Percentiles rank a stretch among this genome's conserved stretches.
phyloP scores from a whole-genome alignment of 2,113 vertebrate species.

The Micronycteris hirsuta region DNA sequence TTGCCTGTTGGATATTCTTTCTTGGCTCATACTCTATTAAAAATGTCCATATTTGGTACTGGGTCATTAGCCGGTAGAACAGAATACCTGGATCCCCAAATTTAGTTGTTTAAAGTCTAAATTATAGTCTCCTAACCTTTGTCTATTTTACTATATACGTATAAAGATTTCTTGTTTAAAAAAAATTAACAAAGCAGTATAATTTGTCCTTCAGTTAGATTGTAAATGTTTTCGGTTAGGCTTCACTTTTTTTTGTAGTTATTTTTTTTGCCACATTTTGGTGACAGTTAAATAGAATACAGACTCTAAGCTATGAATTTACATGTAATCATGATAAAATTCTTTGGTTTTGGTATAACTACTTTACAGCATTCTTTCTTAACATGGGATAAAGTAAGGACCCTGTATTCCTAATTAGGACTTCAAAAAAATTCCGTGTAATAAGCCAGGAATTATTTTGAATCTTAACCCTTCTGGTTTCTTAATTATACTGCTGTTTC shows the following conservation, averaged over 20 bases:
- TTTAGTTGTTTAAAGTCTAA: neutral
- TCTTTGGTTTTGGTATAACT: neutral
- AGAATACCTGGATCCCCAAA: neutral
- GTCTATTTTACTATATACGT: neutral
- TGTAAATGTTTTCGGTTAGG: neutral
- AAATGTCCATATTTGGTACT: neutral
- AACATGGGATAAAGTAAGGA: neutral
- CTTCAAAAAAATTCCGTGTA: neutral
- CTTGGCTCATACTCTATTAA: neutral
- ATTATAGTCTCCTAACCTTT: neutral
- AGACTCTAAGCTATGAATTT: slow-evolving; percentile 1
- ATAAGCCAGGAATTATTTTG: slow-evolving; percentile 38
- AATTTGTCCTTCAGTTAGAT: neutral
- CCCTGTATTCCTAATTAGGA: neutral
- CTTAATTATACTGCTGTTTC: neutral
- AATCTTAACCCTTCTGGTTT: neutral
- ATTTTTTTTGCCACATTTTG: neutral
- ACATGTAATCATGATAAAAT: slow-evolving; percentile 21
- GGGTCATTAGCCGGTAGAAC: neutral
- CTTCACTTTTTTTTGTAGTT: neutral
- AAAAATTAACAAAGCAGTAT: neutral
- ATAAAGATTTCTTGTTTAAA: neutral
- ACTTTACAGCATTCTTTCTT: neutral
- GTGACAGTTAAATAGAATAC: neutral
- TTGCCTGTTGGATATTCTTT: neutral